These are phyloP conservation scores for Drosophila biarmipes DNA, from an alignment of 1,140 invertebrate species.

Conservation along the genomic window DNA sequence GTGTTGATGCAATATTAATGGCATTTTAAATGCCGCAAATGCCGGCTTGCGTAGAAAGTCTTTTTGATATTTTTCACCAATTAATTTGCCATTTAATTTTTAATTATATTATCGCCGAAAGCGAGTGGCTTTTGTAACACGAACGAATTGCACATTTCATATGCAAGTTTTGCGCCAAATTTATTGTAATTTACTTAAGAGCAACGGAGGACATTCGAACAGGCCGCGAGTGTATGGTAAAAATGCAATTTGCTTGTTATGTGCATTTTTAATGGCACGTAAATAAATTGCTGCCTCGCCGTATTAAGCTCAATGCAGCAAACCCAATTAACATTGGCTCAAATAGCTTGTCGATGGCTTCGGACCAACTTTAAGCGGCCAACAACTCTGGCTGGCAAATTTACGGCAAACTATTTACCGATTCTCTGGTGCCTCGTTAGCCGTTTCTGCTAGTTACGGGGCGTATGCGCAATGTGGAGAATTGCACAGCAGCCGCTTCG, in stretches of 20 bases:
- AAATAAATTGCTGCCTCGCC: constrained; percentile 64
- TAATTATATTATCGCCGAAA: constrained; percentile 73
- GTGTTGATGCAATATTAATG: constrained; percentile 80
- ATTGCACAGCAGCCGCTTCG: constrained; percentile 8
- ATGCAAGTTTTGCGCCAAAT: constrained; percentile 59
- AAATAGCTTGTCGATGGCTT: constrained; percentile 36
- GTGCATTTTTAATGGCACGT: constrained; percentile 57
- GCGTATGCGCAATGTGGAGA: constrained; percentile 48
- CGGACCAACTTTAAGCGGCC: constrained; percentile 41
- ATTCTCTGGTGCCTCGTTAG: constrained; percentile 52
- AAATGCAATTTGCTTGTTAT: constrained; percentile 58
- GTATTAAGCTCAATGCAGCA: constrained; percentile 54
- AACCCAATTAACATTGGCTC: constrained; percentile 59
- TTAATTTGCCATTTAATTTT: constrained; percentile 77
- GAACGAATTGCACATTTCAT: constrained; percentile 48
- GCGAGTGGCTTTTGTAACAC: constrained; percentile 44
- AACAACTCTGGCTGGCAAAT: constrained; percentile 22
- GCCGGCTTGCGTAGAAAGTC: constrained; percentile 62
- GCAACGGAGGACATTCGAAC: constrained; percentile 6
- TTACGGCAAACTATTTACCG: constrained; percentile 48
- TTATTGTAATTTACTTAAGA: constrained; percentile 77
- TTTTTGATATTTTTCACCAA: constrained; percentile 64
- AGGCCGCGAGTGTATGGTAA: constrained; percentile 19
- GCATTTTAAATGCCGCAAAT: constrained; percentile 74
- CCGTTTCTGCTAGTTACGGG: constrained; percentile 3